phyloP scores from a whole-genome alignment of 2,113 vertebrate genomes.

The Pedetes capensis region DNA sequence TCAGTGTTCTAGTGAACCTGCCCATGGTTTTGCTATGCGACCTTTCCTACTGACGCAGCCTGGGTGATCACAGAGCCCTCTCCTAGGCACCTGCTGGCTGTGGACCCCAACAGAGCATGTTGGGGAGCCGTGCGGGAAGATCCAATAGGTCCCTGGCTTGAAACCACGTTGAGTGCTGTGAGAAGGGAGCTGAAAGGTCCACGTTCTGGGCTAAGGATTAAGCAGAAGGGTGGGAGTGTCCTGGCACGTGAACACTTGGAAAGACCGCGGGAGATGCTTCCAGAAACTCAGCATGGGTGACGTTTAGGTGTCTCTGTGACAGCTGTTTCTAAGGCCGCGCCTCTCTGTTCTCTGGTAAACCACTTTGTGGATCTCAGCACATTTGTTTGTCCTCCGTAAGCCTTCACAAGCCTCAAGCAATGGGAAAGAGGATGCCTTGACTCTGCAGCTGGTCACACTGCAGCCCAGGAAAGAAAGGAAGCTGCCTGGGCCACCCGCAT shows the following conservation, averaged over 20 bases:
- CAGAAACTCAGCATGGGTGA: not conserved
- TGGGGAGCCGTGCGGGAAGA: not conserved
- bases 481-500: not conserved
- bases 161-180: not conserved
- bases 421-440: not conserved
- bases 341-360: not conserved
- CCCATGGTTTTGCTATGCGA: not conserved
- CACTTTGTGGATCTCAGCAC: not conserved
- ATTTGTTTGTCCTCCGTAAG: not conserved
- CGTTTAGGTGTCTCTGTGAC: not conserved
- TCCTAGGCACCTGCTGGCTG: not conserved
- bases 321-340: not conserved
- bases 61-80: not conserved
- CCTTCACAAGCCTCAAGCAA: not conserved
- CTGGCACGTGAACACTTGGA: not conserved
- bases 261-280: not conserved
- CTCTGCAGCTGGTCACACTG: not conserved
- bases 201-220: not conserved
- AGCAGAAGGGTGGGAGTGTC: not conserved
- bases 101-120: not conserved
- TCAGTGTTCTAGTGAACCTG: not conserved
- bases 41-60: not conserved
- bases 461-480: not conserved
- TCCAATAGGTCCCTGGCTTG: not conserved
- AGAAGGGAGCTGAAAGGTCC: not conserved